A percentile compares a stretch with the other conserved stretches of the same genome.
Conservation (phyloP, 2,797 vertebrate genomes). For the Bothrops alternatus region DNA sequence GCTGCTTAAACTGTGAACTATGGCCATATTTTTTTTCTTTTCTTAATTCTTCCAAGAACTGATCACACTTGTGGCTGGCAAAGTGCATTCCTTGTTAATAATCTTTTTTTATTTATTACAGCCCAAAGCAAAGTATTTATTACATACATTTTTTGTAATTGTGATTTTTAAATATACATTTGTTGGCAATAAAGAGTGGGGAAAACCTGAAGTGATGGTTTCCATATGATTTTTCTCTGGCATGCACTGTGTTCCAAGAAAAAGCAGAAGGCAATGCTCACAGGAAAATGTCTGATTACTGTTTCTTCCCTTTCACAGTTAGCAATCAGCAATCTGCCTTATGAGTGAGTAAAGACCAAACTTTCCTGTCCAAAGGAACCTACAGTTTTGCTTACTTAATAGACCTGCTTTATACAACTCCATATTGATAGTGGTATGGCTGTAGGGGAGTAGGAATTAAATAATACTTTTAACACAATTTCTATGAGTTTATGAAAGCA, state of each 20-base stretch:
- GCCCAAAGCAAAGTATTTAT: constrained; percentile 93
- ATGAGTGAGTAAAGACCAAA: neutral
- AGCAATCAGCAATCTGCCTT: neutral
- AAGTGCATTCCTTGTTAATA: constrained; percentile 81
- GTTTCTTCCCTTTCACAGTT: neutral
- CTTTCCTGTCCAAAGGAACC: neutral
- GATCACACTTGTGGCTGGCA: constrained; percentile 76
- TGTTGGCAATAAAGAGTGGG: constrained; percentile 76
- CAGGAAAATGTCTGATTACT: neutral
- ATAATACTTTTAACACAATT: neutral
- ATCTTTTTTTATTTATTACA: constrained; percentile 94
- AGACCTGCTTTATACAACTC: neutral
- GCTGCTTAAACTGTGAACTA: constrained; percentile 80
- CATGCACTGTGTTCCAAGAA: neutral
- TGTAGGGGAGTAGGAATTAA: neutral
- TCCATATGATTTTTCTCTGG: constrained; percentile 6
- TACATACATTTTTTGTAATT: constrained; percentile 75
- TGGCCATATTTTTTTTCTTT: constrained; percentile 68
- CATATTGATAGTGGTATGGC: neutral
- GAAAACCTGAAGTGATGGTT: constrained; percentile 46
- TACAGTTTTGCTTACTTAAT: neutral
- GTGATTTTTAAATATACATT: constrained; percentile 70
- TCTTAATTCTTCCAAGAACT: constrained; percentile 64
- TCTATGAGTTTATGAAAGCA: neutral
- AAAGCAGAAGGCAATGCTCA: neutral